Base-by-base conservation (phyloP, 2,113 vertebrate species). In the Scalopus aquaticus region DNA sequence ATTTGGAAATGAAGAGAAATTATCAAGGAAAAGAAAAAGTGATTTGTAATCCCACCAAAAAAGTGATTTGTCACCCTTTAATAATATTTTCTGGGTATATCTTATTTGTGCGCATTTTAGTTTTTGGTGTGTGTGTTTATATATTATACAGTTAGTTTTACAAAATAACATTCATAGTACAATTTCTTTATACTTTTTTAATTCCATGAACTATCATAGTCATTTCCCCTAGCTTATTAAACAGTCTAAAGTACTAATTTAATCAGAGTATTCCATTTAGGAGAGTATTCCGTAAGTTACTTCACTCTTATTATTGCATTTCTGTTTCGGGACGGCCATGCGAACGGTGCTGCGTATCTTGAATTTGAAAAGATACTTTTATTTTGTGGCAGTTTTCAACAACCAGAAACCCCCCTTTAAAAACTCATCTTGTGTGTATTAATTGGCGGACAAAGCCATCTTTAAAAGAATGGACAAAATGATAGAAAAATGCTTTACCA, bases 1-100 rank as follows among this genome's bases (percentile, higher is more conserved):
- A 79, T 90, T 76, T 81, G 76, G 28, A 87, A 95, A 49, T n/a
- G 42, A 62, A 92, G 42, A 51, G 49, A 93, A 80, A 39, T 69
- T 90, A 80, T 67, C 19, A 46, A n/a, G 15, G 51, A 60, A 72
- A 35, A 15, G 44, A 92, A 83, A 78, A 72, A 22, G 49, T 82
- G 39, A 46, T 78, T 62, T 88, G 15, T 51, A 44, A 82, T 69
- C n/a, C 19, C 9, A 67, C 20, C 22, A 60, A 67, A 42, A 70
- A 35, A 72, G 37, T 78, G 46, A 78, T 62, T 30, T 62, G 26
- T 26, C 28, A 62, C 12, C 8, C 30, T 35, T 69, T 70, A n/a
- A n/a, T 88, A 51, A 69, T 37, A 51, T 82, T 87, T 88, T 92
- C 88, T 62, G 12, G 9, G 6, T 62, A 60, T 35, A 35, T 81